These are phyloP conservation scores for Panagrolaimus sp. DNA, from an alignment of 1,140 invertebrate genomes.

Conservation along the genomic window DNA sequence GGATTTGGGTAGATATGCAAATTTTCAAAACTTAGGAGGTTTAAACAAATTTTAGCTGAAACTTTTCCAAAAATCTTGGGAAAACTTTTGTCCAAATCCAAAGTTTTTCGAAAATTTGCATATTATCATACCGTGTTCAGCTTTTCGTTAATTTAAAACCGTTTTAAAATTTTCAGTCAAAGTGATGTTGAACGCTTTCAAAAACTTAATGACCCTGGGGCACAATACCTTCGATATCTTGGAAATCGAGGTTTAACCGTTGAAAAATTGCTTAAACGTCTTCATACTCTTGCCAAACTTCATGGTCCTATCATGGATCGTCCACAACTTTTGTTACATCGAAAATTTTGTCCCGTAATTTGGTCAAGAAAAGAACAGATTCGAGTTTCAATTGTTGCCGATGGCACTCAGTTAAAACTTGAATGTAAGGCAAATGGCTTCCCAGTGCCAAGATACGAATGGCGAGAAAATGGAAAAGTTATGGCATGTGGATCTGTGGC, in stretches of 20 bases:
- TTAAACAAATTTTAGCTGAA: too few species aligned
- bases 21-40: too few species aligned
- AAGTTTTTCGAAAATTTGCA: too few species aligned
- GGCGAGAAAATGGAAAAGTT: conserved; percentile 44
- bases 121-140: conserved; percentile 28
- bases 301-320: conserved; percentile 44
- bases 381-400: conserved; percentile 32
- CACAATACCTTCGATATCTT: conserved; percentile 43
- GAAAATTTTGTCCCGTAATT: conserved; percentile 54
- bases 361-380: conserved; percentile 51
- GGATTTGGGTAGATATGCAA: too few species aligned
- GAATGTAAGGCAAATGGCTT: conserved; percentile 58
- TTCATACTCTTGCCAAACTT: conserved; percentile 40
- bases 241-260: conserved; percentile 57
- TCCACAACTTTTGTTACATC: conserved; percentile 47
- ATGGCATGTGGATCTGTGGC: conserved; percentile 32
- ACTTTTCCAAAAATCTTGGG: too few species aligned
- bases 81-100: too few species aligned
- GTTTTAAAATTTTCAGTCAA: conserved; percentile 33
- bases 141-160: conserved; percentile 16
- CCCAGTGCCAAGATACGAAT: conserved; percentile 49
- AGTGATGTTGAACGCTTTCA: conserved; percentile 42
- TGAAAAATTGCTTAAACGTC: conserved; percentile 24
- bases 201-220: conserved; percentile 36
- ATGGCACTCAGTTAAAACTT: conserved; percentile 35